Base-by-base conservation (phyloP, 2,797 vertebrate genomes). In the Diceros bicornis region DNA sequence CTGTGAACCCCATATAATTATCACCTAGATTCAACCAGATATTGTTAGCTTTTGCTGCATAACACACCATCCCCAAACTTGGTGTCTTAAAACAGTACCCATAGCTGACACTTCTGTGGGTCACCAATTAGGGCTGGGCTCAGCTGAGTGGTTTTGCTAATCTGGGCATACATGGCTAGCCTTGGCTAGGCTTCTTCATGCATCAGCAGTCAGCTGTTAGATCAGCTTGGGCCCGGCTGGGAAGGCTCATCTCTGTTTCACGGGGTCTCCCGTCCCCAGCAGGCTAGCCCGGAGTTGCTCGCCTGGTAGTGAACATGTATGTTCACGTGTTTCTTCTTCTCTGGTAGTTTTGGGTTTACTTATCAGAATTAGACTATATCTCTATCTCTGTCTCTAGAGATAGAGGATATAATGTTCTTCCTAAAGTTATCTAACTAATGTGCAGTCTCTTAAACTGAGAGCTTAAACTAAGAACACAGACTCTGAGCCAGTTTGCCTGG, bases 151-250 rank as follows among this genome's bases (percentile, higher is more conserved):
- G n/a, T 23, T 59, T 44, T 47, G 47, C 29, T 55, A 32, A 21
- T 27, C 61, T 32, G 37, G 27, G 34, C 32, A 0, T 9, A 6
- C 0, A 0, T n/a, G 37, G 29, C 44, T 44, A 2, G 29, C n/a
- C n/a, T 61, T 61, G 77, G 12, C 52, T 16, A 2, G 13, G 29
- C 9, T 75, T 23, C 20, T 14, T 61, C 5, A 1, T 2, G 4
- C 5, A 5, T 14, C 44, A 69, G 41, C 25, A 52, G n/a, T 72
- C 41, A 34, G 71, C 44, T n/a, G 6, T 57, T 2, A 4, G 59
- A 29, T 84, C 11, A 34, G 20, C 25, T 17, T 89, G 32, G 13
- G 3, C 75, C 44, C 64, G 21, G 20, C 41, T 61, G 23, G 32
- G 37, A 64, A 14, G 41, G 57, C 18, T 17, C 6, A 13, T 18